Conservation (phyloP, 2,888 invertebrate species). For the Poecilus cupreus region DNA sequence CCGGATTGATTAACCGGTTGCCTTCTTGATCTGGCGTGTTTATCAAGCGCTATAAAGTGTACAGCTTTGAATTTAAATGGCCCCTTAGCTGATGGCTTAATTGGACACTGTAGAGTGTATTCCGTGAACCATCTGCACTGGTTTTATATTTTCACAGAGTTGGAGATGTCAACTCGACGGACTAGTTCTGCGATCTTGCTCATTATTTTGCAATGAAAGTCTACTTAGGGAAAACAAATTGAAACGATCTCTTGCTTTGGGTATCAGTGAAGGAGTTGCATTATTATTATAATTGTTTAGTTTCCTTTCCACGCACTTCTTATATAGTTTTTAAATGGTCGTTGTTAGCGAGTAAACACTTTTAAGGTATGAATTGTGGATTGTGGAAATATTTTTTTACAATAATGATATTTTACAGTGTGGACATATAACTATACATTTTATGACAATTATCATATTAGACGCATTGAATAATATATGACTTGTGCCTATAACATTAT, state of each 20-base stretch:
- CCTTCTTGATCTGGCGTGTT: conserved; percentile 62
- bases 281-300: conserved; percentile 1
- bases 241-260: neutral
- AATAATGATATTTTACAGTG: neutral
- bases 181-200: conserved; percentile 23
- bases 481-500: too few relatives aligned
- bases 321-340: neutral
- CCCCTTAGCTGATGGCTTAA: conserved; percentile 52
- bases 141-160: conserved; percentile 44
- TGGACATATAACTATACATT: neutral
- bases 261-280: neutral
- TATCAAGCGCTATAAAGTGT: conserved; percentile 54
- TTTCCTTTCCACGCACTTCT: neutral
- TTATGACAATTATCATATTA: too few relatives aligned
- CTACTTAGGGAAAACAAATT: conserved; percentile 27
- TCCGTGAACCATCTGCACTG: conserved; percentile 33
- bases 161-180: neutral
- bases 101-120: conserved; percentile 40
- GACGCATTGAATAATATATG: too few relatives aligned
- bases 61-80: conserved; percentile 57
- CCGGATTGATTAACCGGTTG: conserved; percentile 68
- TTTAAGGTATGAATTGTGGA: neutral
- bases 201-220: conserved; percentile 35
- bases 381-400: neutral
- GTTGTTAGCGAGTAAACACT: neutral